A percentile compares a stretch with the other conserved stretches of the same genome.
phyloP scores from a whole-genome alignment of 2,113 vertebrate genomes.

The Opisthocomus hoazin region DNA sequence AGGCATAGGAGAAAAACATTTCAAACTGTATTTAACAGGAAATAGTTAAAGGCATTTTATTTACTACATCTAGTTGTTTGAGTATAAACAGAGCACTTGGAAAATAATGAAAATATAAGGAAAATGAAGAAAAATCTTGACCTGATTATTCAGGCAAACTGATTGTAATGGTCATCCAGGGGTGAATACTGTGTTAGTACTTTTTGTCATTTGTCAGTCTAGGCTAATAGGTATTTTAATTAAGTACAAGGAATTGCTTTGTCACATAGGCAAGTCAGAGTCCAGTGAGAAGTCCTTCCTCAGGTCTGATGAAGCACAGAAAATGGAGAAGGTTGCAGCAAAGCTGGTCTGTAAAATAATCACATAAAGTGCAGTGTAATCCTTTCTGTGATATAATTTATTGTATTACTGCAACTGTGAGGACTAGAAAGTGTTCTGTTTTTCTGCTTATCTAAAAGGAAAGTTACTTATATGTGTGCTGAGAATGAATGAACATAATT shows the following conservation, averaged over 20 bases:
- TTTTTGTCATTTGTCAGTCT: neutral
- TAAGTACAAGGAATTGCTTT: neutral
- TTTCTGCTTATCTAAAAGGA: neutral
- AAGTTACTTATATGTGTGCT: neutral
- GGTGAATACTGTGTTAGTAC: neutral
- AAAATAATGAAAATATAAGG: neutral
- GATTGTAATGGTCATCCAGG: accelerated
- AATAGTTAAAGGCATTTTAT: neutral
- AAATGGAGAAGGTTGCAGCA: neutral
- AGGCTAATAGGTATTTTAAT: neutral
- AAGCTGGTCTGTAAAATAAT: neutral
- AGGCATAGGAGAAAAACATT: neutral
- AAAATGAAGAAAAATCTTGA: neutral
- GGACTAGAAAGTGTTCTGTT: neutral
- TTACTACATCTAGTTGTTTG: neutral
- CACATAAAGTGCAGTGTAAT: neutral
- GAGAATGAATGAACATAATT: neutral
- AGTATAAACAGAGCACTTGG: neutral
- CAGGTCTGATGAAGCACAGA: neutral
- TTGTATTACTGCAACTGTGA: neutral
- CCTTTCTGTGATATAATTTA: neutral
- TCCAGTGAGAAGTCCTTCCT: neutral
- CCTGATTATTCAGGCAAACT: neutral
- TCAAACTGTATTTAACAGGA: neutral
- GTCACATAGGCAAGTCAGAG: neutral